phyloP scores from a whole-genome alignment of 1,140 invertebrate genomes.

The Hyles euphorbiae region DNA sequence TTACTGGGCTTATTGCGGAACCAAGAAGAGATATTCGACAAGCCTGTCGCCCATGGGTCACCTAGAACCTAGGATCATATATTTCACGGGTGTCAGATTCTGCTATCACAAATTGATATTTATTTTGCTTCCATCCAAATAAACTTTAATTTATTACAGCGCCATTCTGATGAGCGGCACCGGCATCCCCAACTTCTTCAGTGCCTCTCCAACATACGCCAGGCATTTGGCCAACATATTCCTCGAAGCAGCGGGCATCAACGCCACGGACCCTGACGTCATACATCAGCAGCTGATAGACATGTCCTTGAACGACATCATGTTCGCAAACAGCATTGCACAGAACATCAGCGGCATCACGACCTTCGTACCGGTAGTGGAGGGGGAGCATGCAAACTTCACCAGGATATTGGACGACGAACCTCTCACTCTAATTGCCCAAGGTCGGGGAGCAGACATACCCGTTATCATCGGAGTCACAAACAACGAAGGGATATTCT shows the following conservation, averaged over 20 bases:
- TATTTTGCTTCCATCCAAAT: too few relatives aligned
- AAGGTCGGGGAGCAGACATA: slow-evolving; percentile 38
- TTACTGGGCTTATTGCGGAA: too few relatives aligned
- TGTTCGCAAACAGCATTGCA: slow-evolving; percentile 35
- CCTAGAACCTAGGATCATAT: too few relatives aligned
- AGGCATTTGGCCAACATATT: slow-evolving; percentile 30
- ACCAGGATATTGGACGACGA: slow-evolving; percentile 44
- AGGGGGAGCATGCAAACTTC: slow-evolving; percentile 32
- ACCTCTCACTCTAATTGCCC: slow-evolving; percentile 33
- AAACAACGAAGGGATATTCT: slow-evolving; percentile 38
- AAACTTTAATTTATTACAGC: slow-evolving; percentile 38
- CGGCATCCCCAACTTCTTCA: slow-evolving; percentile 37
- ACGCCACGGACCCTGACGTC: slow-evolving; percentile 37
- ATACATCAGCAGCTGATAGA: slow-evolving; percentile 35
- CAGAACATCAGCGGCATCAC: slow-evolving; percentile 38
- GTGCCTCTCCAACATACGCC: slow-evolving; percentile 39
- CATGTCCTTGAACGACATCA: slow-evolving; percentile 40
- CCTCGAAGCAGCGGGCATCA: slow-evolving; percentile 35
- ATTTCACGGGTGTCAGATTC: too few relatives aligned
- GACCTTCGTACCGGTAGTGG: slow-evolving; percentile 48
- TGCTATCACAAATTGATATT: too few relatives aligned
- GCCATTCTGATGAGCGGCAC: slow-evolving; percentile 53
- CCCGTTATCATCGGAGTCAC: slow-evolving; percentile 50
- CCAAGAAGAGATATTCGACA: too few relatives aligned
- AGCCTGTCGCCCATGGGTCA: too few relatives aligned